These are phyloP conservation scores for Orgyia antiqua DNA, from an alignment of 2,888 invertebrate species.

Conservation along the genomic window DNA sequence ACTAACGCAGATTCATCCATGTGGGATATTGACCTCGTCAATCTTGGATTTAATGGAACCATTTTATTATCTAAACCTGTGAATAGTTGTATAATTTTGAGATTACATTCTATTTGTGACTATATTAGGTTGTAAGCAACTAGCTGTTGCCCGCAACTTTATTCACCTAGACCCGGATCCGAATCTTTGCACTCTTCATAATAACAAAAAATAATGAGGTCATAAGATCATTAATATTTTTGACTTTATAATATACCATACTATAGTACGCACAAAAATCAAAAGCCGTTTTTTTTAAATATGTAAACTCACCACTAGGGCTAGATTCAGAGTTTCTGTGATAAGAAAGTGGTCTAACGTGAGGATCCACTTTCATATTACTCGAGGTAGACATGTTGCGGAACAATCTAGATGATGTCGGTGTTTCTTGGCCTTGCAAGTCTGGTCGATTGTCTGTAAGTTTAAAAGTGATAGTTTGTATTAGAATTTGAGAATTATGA, in stretches of 20 bases:
- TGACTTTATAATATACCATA: too few relatives aligned
- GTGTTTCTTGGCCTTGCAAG: conserved; percentile 5
- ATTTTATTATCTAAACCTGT: conserved; percentile 3
- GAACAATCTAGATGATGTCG: conserved; percentile 38
- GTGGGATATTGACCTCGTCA: conserved; percentile 44
- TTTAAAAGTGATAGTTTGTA: not conserved
- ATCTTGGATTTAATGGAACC: conserved; percentile 19
- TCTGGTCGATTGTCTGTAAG: conserved; percentile 59
- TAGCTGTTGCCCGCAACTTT: too few relatives aligned
- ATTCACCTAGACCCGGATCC: too few relatives aligned
- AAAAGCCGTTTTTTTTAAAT: too few relatives aligned
- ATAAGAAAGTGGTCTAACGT: conserved; percentile 51
- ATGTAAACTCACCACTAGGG: conserved; percentile 9
- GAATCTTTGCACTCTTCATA: too few relatives aligned
- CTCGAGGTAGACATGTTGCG: conserved; percentile 34
- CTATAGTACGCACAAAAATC: too few relatives aligned
- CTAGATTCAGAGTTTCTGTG: conserved; percentile 34
- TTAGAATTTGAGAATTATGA: too few relatives aligned
- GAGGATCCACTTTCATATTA: conserved; percentile 24
- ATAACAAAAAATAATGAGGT: too few relatives aligned
- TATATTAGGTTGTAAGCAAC: too few relatives aligned
- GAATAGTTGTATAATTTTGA: too few relatives aligned
- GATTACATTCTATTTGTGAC: too few relatives aligned
- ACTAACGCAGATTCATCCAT: conserved; percentile 51
- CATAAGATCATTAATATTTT: too few relatives aligned